A percentile compares a stretch with the other conserved stretches of the same genome.
Conservation (phyloP, 2,888 invertebrate species). For the Sepioteuthis lessoniana region DNA sequence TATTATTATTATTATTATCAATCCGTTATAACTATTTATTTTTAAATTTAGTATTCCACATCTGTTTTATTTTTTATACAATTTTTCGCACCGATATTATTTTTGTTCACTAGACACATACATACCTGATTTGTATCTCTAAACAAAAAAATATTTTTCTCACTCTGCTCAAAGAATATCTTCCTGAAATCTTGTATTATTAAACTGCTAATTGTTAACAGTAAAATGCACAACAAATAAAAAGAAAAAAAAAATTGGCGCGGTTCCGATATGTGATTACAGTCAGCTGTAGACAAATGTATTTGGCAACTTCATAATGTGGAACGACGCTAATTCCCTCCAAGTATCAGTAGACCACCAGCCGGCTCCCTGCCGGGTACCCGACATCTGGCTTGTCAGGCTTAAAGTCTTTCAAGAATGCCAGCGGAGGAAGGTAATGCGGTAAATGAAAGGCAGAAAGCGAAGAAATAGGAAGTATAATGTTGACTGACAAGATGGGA, state of each 20-base stretch:
- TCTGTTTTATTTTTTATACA: too few species aligned
- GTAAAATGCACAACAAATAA: background rate
- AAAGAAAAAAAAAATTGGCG: background rate
- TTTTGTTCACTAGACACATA: too few species aligned
- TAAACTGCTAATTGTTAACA: background rate
- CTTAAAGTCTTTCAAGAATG: background rate
- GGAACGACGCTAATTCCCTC: background rate
- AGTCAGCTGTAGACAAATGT: slow-evolving; percentile 8
- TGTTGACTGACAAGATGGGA: background rate
- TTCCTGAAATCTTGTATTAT: background rate
- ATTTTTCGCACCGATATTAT: too few species aligned
- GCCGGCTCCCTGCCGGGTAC: background rate
- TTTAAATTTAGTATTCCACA: too few species aligned
- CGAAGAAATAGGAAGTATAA: background rate
- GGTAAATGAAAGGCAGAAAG: background rate
- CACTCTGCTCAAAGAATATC: background rate
- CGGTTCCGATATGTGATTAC: background rate
- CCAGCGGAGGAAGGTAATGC: background rate
- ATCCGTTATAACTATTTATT: too few species aligned
- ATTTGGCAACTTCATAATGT: background rate
- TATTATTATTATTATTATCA: too few species aligned
- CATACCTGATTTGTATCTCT: too few species aligned
- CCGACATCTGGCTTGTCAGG: background rate
- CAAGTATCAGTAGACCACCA: background rate
- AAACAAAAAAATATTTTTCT: too few species aligned